Evolutionary conservation across 1,140 invertebrate genomes (phyloP).

Genomic region (Drosophila kohkoa): DNA sequence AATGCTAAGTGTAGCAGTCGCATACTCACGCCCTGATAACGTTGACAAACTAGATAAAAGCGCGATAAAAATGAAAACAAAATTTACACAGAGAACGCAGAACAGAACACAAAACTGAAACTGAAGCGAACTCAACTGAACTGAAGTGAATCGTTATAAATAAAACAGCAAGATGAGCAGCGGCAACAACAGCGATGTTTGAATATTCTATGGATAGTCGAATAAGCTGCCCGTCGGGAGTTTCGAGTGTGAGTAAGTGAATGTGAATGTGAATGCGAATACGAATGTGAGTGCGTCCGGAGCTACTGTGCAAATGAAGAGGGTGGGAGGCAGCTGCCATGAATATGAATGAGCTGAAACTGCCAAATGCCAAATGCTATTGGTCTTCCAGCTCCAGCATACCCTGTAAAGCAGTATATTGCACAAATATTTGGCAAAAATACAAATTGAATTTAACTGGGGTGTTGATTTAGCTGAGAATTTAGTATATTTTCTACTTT

Average conservation of each 20-base stretch:
- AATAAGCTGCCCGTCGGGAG: slow-evolving; percentile 28
- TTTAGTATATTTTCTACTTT: too few species aligned
- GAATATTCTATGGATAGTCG: slow-evolving; percentile 58
- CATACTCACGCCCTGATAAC: slow-evolving; percentile 56
- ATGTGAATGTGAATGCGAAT: slow-evolving; percentile 4
- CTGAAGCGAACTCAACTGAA: slow-evolving; percentile 34
- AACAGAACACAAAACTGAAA: slow-evolving; percentile 24
- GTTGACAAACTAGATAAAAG: slow-evolving; percentile 83
- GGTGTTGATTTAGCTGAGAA: too few species aligned
- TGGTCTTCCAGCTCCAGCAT: not conserved
- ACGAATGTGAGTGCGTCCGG: not conserved
- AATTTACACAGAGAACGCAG: slow-evolving; percentile 53
- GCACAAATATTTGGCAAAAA: too few species aligned
- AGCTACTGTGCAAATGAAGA: not conserved
- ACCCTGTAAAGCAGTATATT: not conserved
- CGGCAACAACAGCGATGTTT: slow-evolving; percentile 39
- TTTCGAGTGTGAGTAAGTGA: slow-evolving; percentile 1
- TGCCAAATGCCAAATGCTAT: not conserved
- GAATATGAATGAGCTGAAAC: slow-evolving; percentile 70
- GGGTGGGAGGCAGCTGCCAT: slow-evolving; percentile 34
- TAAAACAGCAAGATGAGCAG: slow-evolving; percentile 62
- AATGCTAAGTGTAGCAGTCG: slow-evolving; percentile 33
- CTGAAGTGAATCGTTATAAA: slow-evolving; percentile 64
- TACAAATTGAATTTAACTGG: too few species aligned
- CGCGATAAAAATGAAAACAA: slow-evolving; percentile 76